These are phyloP conservation scores for Labeo calbasu DNA, from an alignment of 2,797 vertebrate genomes.

Conservation along the genomic window DNA sequence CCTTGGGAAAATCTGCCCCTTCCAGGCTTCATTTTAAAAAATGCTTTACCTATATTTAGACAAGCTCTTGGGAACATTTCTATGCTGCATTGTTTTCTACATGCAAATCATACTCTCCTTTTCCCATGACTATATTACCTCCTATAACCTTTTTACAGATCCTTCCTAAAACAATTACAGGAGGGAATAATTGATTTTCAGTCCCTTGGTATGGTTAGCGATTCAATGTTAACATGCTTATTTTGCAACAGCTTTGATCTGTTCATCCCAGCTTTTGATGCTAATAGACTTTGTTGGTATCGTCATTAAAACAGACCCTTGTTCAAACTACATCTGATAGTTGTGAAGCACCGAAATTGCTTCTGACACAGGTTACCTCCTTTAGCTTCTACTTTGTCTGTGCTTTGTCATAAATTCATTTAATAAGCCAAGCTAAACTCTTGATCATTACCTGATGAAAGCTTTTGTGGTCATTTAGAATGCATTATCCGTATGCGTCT, in stretches of 20 bases:
- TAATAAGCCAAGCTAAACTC: background rate
- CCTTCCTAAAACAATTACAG: conserved; percentile 20
- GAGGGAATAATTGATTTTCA: conserved; percentile 2
- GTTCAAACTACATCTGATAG: conserved; percentile 11
- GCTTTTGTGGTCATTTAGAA: background rate
- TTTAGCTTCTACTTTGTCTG: background rate
- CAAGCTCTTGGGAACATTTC: background rate
- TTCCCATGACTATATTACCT: background rate
- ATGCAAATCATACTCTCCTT: conserved; percentile 9
- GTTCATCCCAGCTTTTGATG: background rate
- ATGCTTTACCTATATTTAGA: conserved; percentile 15
- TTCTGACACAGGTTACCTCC: conserved; percentile 24
- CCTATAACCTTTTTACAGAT: background rate
- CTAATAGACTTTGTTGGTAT: conserved; percentile 13
- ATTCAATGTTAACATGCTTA: background rate
- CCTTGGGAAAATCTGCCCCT: background rate
- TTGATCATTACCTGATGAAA: background rate
- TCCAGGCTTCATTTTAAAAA: background rate
- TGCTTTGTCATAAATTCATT: background rate
- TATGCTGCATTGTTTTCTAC: conserved; percentile 1
- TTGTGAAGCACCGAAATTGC: background rate
- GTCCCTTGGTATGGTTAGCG: background rate
- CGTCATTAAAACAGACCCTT: background rate
- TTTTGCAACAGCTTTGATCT: conserved; percentile 32
- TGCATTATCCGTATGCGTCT: background rate